phyloP scores from a whole-genome alignment of 2,888 invertebrate genomes.

The Timema cristinae region DNA sequence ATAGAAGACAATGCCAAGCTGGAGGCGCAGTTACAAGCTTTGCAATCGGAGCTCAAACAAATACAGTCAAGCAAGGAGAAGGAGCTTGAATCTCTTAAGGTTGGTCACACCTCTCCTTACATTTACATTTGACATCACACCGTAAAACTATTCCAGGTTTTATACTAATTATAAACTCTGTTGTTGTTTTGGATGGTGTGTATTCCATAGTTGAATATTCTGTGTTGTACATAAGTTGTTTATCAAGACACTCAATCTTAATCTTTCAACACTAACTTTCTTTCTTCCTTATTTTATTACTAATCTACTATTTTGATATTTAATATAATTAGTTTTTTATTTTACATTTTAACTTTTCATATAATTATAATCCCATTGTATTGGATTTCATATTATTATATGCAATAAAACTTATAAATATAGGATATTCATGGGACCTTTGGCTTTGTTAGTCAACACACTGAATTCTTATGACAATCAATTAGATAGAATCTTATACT shows the following conservation, averaged over 20 bases:
- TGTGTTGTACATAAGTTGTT: too few species aligned
- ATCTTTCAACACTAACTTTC: too few species aligned
- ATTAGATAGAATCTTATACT: too few species aligned
- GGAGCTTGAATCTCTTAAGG: constrained; percentile 47
- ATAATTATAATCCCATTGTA: not conserved
- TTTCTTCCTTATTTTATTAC: too few species aligned
- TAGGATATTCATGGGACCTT: too few species aligned
- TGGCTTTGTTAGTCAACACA: too few species aligned
- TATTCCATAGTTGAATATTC: too few species aligned
- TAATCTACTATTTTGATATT: not conserved
- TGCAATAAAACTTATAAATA: not conserved
- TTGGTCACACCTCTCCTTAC: constrained; percentile 31
- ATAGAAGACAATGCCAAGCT: constrained; percentile 47
- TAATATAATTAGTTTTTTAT: not conserved
- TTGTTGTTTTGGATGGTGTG: too few species aligned
- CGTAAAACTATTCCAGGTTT: not conserved
- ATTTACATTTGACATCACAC: not conserved
- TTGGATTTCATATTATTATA: not conserved
- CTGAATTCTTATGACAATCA: too few species aligned
- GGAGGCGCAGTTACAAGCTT: constrained; percentile 47
- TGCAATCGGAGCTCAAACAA: constrained; percentile 49
- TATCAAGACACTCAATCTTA: too few species aligned
- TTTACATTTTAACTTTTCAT: not conserved
- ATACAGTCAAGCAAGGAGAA: constrained; percentile 42
- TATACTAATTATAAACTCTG: not conserved